Conservation (phyloP, 2,113 vertebrate species). For the Periophthalmus modestus region DNA sequence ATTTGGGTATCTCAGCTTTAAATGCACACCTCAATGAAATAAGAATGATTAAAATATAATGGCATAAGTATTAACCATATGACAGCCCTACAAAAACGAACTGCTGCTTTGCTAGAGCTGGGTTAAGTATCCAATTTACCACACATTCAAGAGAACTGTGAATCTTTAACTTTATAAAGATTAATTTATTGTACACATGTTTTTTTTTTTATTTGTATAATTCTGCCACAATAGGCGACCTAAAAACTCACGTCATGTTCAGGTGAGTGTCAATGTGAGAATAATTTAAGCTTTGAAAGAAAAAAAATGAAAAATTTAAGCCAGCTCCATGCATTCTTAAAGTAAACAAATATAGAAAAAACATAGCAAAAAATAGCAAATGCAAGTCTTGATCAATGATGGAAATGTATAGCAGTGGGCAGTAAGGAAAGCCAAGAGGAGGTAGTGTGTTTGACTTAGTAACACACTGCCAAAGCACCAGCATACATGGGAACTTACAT, state of each 20-base stretch:
- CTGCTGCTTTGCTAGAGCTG: not conserved
- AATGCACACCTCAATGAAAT: too few relatives aligned
- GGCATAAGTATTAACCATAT: not conserved
- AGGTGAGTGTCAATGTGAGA: not conserved
- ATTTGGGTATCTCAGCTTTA: not conserved
- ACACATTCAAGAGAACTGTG: not conserved
- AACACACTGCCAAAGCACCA: slow-evolving; percentile 51
- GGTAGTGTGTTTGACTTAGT: slow-evolving; percentile 29
- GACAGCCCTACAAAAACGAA: not conserved
- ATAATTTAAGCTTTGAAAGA: not conserved
- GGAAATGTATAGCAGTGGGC: slow-evolving; percentile 32
- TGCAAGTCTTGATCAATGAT: slow-evolving; percentile 31
- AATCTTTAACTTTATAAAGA: not conserved
- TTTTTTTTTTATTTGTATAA: too few relatives aligned
- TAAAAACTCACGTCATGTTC: slow-evolving; percentile 6
- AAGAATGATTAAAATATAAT: too few relatives aligned
- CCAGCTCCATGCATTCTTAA: slow-evolving; percentile 31
- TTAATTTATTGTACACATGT: not conserved
- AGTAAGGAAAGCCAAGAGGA: slow-evolving; percentile 37
- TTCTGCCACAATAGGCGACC: too few relatives aligned
- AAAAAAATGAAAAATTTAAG: not conserved
- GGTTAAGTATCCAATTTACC: not conserved
- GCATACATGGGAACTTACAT: slow-evolving; percentile 90
- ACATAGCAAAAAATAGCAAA: slow-evolving; percentile 44
- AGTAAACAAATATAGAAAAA: slow-evolving; percentile 24